These are phyloP conservation scores for Adelosebastes latens DNA, from an alignment of 2,797 vertebrate genomes.

Conservation along the genomic window DNA sequence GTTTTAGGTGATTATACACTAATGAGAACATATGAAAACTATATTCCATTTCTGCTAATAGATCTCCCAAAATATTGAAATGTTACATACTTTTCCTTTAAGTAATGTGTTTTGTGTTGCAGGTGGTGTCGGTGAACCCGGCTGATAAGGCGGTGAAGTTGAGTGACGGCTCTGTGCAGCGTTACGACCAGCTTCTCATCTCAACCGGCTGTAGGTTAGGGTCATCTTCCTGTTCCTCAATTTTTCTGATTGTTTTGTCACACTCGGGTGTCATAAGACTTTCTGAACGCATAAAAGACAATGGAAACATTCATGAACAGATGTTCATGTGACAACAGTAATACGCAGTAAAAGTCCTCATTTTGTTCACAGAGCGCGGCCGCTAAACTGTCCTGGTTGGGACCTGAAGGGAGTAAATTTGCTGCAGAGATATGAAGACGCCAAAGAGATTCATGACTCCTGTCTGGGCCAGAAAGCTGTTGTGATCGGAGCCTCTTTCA, in stretches of 20 bases:
- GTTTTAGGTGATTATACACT: not conserved
- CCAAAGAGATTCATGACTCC: slow-evolving; percentile 80
- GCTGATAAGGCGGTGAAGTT: slow-evolving; percentile 78
- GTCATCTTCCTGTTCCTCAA: not conserved
- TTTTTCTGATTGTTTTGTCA: not conserved
- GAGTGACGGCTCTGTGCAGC: slow-evolving; percentile 79
- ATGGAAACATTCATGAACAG: not conserved
- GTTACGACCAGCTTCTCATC: slow-evolving; percentile 88
- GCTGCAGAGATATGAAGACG: slow-evolving; percentile 84
- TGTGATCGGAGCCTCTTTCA: slow-evolving; percentile 88
- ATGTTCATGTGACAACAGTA: not conserved
- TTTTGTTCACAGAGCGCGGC: slow-evolving; percentile 75
- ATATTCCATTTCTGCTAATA: not conserved
- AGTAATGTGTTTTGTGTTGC: slow-evolving; percentile 6
- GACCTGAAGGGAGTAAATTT: slow-evolving; percentile 82
- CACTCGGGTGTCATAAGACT: not conserved
- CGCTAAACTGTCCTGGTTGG: slow-evolving; percentile 82
- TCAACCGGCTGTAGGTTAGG: slow-evolving; percentile 88
- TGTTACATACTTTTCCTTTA: not conserved
- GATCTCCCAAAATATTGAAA: not conserved
- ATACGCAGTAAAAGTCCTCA: not conserved
- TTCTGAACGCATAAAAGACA: not conserved
- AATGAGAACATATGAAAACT: not conserved
- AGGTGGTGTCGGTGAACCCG: slow-evolving; percentile 84
- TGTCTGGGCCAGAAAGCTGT: slow-evolving; percentile 78